phyloP scores from a whole-genome alignment of 2,888 invertebrate species.

The Caenorhabditis sinica region DNA sequence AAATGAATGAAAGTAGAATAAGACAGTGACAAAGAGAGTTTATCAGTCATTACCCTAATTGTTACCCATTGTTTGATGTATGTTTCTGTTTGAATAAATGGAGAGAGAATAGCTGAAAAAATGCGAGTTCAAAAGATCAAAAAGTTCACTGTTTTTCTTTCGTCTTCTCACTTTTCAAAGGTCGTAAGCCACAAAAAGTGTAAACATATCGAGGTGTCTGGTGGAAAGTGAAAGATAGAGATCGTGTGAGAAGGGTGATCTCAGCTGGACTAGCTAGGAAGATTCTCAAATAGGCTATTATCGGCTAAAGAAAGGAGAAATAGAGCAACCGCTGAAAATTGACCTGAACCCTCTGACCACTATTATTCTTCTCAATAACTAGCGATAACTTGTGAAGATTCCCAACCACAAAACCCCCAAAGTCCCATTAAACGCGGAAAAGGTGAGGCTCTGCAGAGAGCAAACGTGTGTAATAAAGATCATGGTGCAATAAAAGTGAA shows the following conservation, averaged over 20 bases:
- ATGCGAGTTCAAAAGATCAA: constrained; percentile 30
- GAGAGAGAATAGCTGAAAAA: constrained; percentile 2
- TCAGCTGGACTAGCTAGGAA: too few species aligned
- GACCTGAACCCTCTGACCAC: too few species aligned
- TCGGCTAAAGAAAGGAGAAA: too few species aligned
- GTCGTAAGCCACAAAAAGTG: background rate
- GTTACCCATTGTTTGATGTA: constrained; percentile 7
- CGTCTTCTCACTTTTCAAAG: background rate
- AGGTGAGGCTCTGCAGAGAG: background rate
- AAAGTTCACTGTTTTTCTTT: constrained; percentile 12
- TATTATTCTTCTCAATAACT: too few species aligned
- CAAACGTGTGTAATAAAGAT: background rate
- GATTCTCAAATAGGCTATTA: too few species aligned
- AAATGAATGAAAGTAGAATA: background rate
- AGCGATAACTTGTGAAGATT: background rate
- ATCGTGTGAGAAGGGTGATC: background rate
- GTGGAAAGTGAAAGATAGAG: constrained; percentile 5
- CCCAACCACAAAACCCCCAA: background rate
- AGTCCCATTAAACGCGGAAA: background rate
- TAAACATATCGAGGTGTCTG: constrained; percentile 12
- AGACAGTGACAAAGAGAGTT: constrained; percentile 7
- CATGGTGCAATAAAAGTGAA: constrained; percentile 25
- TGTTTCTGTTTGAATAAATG: constrained; percentile 7
- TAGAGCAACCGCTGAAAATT: too few species aligned
- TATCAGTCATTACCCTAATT: constrained; percentile 45